Evolutionary conservation across 2,888 invertebrate genomes (phyloP).

Genomic region (Cheilosia urbana): DNA sequence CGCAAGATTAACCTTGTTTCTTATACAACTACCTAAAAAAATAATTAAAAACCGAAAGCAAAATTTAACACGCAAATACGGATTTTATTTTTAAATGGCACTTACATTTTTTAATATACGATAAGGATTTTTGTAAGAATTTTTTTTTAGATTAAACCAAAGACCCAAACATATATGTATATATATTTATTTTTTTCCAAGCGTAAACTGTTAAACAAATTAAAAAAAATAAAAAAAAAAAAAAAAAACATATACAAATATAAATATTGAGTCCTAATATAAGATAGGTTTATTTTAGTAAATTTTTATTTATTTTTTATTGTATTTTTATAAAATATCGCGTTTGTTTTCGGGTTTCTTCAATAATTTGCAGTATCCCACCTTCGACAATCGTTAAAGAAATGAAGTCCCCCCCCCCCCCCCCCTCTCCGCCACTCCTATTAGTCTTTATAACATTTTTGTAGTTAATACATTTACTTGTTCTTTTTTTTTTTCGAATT

Average conservation of each 20-base stretch:
- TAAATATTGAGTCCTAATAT: constrained; percentile 13
- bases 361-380: constrained; percentile 39
- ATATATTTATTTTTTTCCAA: constrained; percentile 45
- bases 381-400: constrained; percentile 56
- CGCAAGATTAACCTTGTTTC: constrained; percentile 52
- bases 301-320: neutral
- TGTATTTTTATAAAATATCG: neutral
- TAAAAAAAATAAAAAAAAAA: constrained; percentile 15
- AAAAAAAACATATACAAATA: constrained; percentile 38
- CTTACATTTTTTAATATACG: constrained; percentile 44
- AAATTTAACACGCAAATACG: constrained; percentile 27
- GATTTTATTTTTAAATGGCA: constrained; percentile 64
- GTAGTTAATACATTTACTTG: neutral
- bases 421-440: neutral
- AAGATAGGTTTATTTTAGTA: constrained; percentile 10
- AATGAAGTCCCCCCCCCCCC: neutral
- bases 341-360: neutral
- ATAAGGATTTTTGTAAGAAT: constrained; percentile 68
- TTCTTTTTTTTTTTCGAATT: neutral
- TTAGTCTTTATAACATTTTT: neutral
- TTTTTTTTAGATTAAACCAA: constrained; percentile 50
- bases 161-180: constrained; percentile 19
- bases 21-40: constrained; percentile 39
- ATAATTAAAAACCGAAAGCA: constrained; percentile 19
- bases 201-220: constrained; percentile 23